These are phyloP conservation scores for Hyles euphorbiae DNA, from an alignment of 1,140 invertebrate genomes.

Conservation along the genomic window DNA sequence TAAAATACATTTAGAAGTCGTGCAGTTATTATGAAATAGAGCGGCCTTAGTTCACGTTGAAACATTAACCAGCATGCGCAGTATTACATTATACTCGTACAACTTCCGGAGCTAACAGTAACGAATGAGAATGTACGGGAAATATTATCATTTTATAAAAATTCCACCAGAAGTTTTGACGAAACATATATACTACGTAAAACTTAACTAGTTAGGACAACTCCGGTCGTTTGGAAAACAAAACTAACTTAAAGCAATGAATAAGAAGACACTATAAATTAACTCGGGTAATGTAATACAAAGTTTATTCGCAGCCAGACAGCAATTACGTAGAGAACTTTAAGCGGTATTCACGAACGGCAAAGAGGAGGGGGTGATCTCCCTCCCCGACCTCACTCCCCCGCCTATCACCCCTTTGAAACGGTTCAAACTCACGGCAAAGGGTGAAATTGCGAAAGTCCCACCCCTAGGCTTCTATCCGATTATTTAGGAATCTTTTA, in stretches of 20 bases:
- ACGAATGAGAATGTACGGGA: not conserved
- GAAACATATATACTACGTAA: conserved; percentile 4
- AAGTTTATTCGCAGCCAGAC: conserved; percentile 71
- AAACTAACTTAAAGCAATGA: conserved; percentile 53
- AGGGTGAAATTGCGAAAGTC: conserved; percentile 61
- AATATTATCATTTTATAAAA: not conserved
- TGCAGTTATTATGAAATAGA: no score
- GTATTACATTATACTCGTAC: not conserved
- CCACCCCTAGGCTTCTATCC: conserved; percentile 43
- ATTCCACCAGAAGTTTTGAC: not conserved
- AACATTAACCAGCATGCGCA: not conserved
- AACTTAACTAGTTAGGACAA: conserved; percentile 36
- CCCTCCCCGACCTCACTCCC: conserved; percentile 18
- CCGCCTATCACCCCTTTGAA: conserved; percentile 41
- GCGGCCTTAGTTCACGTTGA: not conserved
- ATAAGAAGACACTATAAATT: conserved; percentile 70
- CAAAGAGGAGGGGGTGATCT: conserved; percentile 39
- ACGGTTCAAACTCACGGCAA: conserved; percentile 43
- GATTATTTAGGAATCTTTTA: conserved; percentile 61
- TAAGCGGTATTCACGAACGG: conserved; percentile 63
- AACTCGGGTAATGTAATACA: conserved; percentile 68
- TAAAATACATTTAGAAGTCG: not conserved
- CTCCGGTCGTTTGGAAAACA: conserved; percentile 48
- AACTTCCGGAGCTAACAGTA: not conserved
- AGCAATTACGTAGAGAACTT: conserved; percentile 68